Conservation (phyloP, 2,797 vertebrate genomes). For the Graptemys geographica region DNA sequence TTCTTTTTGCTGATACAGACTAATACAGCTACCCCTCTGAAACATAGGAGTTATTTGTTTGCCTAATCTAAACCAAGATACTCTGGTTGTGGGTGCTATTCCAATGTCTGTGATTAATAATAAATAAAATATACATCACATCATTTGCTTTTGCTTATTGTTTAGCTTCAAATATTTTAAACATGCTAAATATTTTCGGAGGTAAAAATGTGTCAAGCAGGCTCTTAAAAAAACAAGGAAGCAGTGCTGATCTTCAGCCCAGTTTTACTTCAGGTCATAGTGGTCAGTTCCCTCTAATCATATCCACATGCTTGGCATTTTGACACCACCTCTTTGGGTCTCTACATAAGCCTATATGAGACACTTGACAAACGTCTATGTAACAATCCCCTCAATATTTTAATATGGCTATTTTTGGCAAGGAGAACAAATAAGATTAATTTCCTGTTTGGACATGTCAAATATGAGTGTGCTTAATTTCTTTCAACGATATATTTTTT, state of each 20-base stretch:
- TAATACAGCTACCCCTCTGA: no score
- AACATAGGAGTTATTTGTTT: not conserved
- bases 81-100: not conserved
- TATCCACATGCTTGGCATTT: constrained; percentile 6
- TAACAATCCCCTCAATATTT: not conserved
- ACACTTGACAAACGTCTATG: not conserved
- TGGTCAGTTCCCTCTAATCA: constrained; percentile 21
- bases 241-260: not conserved
- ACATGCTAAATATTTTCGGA: not conserved
- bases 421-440: not conserved
- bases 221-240: constrained; percentile 10
- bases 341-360: constrained; percentile 17
- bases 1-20: no score
- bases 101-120: not conserved
- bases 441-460: not conserved
- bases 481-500: constrained; percentile 26
- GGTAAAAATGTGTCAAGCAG: not conserved
- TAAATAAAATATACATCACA: not conserved
- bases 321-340: not conserved
- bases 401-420: constrained; percentile 28
- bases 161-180: not conserved
- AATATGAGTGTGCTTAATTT: not conserved
- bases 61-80: not conserved
- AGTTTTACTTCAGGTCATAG: constrained; percentile 27
- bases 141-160: not conserved